Evolutionary conservation across 1,140 invertebrate genomes (phyloP), one percentile per base, ranked within the genome.

Genomic region (Drosophila sp.): DNA sequence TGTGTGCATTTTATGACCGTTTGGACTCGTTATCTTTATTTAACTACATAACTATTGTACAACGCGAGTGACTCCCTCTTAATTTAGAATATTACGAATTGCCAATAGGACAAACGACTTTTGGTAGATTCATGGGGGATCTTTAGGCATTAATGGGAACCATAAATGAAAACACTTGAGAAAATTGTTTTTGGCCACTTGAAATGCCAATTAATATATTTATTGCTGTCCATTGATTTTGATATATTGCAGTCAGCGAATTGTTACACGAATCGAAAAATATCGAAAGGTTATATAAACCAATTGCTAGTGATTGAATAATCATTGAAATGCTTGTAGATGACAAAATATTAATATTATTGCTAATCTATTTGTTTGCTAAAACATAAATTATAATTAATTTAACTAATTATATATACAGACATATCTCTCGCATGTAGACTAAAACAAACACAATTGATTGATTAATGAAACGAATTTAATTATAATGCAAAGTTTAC

Each of bases 151-250:
- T 76, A 76, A 67, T 27, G 8, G 5, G 41, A 76, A 66, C 40
- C 66, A 76, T 76, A 76, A 76, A 72, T 70, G 76, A 38, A 17
- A 17, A 63, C 73, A 76, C 73, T 76, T 76, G 73, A 76, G 60
- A 66, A 76, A 70, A 54, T 73, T 60, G 76, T 70, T 76, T 76
- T 60, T 50, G 60, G 50, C 60, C 73, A 76, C 73, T 76, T 64
- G 73, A 76, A 70, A 54, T 76, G 73, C 50, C 73, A 76, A 76
- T 76, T 76, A 76, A 63, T 63, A 76, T 55, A 70, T 44, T 76
- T 70, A 76, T 44, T 58, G 41, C 38, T 11, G 27, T 17, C 66
- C 11, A 8, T 60, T 76, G 73, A 76, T 76, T 76, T 76, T 76
- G 55, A 69, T 76, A n/a, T 30, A 57, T 72, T 33, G 69, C 64